These are phyloP conservation scores for Tryphoninae sp. DNA, from an alignment of 2,888 invertebrate genomes.

Conservation along the genomic window DNA sequence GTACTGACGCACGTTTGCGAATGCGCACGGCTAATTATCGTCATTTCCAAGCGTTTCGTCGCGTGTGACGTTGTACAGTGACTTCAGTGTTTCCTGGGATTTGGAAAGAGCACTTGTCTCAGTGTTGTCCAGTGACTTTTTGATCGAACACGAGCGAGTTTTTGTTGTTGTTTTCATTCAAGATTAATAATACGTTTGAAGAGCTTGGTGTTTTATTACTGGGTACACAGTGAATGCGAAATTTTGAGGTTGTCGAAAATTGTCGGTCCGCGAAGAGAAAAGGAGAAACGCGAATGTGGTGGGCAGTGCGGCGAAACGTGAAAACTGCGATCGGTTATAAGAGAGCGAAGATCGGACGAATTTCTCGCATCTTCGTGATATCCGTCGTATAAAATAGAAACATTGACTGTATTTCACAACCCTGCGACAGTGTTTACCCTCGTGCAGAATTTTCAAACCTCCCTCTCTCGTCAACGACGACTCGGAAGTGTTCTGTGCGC, in stretches of 20 bases:
- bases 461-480: not conserved
- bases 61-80: constrained; percentile 23
- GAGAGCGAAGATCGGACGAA: not conserved
- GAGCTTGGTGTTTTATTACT: not conserved
- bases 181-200: not conserved
- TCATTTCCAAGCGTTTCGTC: constrained; percentile 1
- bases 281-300: not conserved
- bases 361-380: not conserved
- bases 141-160: not conserved
- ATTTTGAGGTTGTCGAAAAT: not conserved
- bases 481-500: not conserved
- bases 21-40: not conserved
- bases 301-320: not conserved
- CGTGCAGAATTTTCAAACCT: no score
- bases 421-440: not conserved
- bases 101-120: not conserved
- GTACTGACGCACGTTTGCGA: not conserved
- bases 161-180: not conserved
- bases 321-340: not conserved
- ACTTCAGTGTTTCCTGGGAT: constrained; percentile 1
- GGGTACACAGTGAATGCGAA: not conserved
- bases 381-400: not conserved
- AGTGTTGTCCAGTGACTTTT: constrained; percentile 6
- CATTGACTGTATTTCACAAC: constrained; percentile 3
- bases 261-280: not conserved